Evolutionary conservation across 2,797 vertebrate genomes (phyloP), one percentile per base, ranked within the genome.

Genomic region (Yasuhikotakia modesta): DNA sequence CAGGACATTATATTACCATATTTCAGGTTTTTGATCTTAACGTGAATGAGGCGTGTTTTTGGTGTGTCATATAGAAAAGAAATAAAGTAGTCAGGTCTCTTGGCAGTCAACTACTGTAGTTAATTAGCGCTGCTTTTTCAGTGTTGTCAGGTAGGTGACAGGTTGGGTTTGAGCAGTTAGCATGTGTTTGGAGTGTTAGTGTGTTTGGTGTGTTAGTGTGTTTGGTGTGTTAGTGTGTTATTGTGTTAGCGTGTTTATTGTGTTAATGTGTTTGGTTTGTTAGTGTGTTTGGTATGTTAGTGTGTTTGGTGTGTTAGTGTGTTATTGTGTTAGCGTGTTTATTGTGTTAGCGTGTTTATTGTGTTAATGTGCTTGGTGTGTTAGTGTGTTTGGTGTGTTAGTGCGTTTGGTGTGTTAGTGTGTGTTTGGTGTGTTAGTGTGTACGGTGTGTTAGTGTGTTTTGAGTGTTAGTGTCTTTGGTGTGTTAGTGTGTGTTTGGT

Each of bases 151-250:
- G 86, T 92, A 92, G 92, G 91, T 92, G 87, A 81, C 21, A 65
- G 73, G 64, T 66, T 67, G 87, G 88, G 87, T 84, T 90, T 89
- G 90, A 92, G 89, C 90, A 90, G 85, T 77, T n/a, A n/a, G n/a
- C n/a, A n/a, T n/a, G n/a, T n/a, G n/a, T n/a, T n/a, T n/a, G n/a
- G n/a, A n/a, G n/a, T n/a, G n/a, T n/a, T n/a, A n/a, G n/a, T n/a
- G 76, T 79, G 79, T 89, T 92, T 92, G 84, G 86, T 85, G 4
- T 35, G 32, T 39, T 39, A 39, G 82, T 61, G 86, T 83, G 87
- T 93, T 92, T 92, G 84, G 86, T 85, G 4, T 35, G 32, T 39
- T 39, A 39, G 82, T 61, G 86, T 83, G 87, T 93, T n/a, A n/a
- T n/a, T n/a, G n/a, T n/a, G n/a, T n/a, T n/a, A n/a, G n/a, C n/a